These are phyloP conservation scores for Rotaria socialis DNA, from an alignment of 2,888 invertebrate species.

Conservation along the genomic window DNA sequence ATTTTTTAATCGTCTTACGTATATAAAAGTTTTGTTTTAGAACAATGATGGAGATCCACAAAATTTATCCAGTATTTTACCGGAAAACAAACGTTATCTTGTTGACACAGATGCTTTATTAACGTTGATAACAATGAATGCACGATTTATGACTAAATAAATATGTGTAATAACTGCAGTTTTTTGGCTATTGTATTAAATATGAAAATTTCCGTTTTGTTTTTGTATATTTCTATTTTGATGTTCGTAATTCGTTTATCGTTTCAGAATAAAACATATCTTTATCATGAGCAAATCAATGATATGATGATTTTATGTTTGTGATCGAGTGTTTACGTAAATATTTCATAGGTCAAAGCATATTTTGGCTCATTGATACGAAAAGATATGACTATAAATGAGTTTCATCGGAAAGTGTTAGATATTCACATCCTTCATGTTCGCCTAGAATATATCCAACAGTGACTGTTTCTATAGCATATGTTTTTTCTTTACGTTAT, in stretches of 20 bases:
- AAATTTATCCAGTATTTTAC: not conserved
- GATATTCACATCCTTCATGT: no score
- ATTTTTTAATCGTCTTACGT: not conserved
- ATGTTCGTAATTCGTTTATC: not conserved
- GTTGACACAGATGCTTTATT: not conserved
- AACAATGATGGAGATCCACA: not conserved
- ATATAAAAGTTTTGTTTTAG: not conserved
- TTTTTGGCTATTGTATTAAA: not conserved
- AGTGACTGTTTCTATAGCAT: no score
- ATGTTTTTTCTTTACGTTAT: no score
- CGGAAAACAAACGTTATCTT: not conserved
- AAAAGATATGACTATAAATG: no score
- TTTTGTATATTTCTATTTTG: not conserved
- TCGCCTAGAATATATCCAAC: no score
- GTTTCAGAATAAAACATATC: not conserved
- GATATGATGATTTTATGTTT: no score
- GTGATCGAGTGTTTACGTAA: no score
- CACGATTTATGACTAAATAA: not conserved
- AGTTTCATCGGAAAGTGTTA: no score
- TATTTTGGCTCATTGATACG: no score
- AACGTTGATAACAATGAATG: slow-evolving; percentile 11
- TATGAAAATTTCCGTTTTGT: not conserved
- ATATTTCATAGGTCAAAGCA: no score
- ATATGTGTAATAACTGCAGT: not conserved
- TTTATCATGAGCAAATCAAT: not conserved